phyloP scores from a whole-genome alignment of 2,113 vertebrate species.

The Equus quagga region DNA sequence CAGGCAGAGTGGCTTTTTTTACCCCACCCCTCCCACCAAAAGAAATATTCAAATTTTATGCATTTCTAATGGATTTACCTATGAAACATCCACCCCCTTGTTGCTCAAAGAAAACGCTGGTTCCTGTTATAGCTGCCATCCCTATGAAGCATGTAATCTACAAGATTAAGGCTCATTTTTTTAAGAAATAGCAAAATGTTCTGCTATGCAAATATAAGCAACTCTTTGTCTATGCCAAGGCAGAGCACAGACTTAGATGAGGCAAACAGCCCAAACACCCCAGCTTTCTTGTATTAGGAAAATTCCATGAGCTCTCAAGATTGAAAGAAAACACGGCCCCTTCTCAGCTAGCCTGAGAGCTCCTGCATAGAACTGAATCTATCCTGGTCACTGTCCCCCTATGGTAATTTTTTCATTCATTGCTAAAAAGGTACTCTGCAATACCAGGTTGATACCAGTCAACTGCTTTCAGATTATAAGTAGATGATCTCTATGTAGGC shows the following conservation, averaged over 20 bases:
- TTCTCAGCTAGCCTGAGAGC: background rate
- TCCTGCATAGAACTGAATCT: background rate
- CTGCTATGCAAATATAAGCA: background rate
- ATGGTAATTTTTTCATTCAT: background rate
- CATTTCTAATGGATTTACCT: background rate
- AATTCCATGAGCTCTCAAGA: background rate
- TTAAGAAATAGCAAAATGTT: constrained; percentile 13
- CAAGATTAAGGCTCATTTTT: constrained; percentile 13
- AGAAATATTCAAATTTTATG: background rate
- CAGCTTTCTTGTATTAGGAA: background rate
- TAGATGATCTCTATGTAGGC: background rate
- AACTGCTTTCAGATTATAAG: background rate
- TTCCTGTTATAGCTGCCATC: constrained; percentile 18
- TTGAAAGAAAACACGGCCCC: background rate
- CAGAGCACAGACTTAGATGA: background rate
- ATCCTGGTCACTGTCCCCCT: background rate
- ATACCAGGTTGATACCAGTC: background rate
- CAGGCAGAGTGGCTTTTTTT: background rate
- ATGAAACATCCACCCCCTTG: background rate
- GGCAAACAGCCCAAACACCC: background rate
- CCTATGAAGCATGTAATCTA: background rate
- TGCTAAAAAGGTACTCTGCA: background rate
- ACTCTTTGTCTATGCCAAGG: background rate
- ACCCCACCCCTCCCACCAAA: background rate
- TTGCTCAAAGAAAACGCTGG: background rate